Evolutionary conservation across 2,113 vertebrate genomes (phyloP), one percentile per base, ranked within the genome.

Genomic region (Grammomys surdaster): DNA sequence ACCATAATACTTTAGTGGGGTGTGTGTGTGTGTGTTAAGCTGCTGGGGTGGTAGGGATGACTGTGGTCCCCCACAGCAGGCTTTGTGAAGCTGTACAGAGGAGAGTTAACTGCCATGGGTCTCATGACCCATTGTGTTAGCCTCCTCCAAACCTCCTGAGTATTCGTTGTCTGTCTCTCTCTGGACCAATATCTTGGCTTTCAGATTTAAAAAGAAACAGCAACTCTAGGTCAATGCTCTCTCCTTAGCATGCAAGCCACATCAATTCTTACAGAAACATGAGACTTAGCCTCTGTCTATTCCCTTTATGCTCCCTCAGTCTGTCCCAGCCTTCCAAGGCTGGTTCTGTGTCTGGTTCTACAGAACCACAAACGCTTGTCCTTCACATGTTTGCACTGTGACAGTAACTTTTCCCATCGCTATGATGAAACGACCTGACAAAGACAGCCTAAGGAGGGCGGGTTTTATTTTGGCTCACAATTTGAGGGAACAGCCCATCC

Each of bases 1-100:
- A 98, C 98, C 98, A 98, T 97, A 22, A 60, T 6, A 31, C 26
- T 72, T 96, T 10, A 54, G 89, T 43, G 76, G 88, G 24, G 58
- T 33, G 87, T 43, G 0, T 78, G 92, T 97, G 90, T 65, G 84
- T 58, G 0, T 81, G 89, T 96, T 95, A 67, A 96, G 78, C 92
- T 54, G 94, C 72, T 93, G 84, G 0, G 4, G 54, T 76, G 28
- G 0, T 26, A 58, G 69, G 76, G 58, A 88, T 82, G 95, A 94
- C 95, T 56, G 48, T 33, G 95, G 26, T 69, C 72, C 80, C 87
- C 54, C 17, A 1, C 5, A 24, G 28, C 7, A 10, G 70, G 80
- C 13, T 2, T 48, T 56, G 13, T 12, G 12, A 67, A 40, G 0
- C 65, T 89, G 19, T 1, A 0, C 3, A 58, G 78, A 78, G 7